These are phyloP conservation scores for Mungos mungo DNA, from an alignment of 2,113 vertebrate genomes.

Conservation along the genomic window DNA sequence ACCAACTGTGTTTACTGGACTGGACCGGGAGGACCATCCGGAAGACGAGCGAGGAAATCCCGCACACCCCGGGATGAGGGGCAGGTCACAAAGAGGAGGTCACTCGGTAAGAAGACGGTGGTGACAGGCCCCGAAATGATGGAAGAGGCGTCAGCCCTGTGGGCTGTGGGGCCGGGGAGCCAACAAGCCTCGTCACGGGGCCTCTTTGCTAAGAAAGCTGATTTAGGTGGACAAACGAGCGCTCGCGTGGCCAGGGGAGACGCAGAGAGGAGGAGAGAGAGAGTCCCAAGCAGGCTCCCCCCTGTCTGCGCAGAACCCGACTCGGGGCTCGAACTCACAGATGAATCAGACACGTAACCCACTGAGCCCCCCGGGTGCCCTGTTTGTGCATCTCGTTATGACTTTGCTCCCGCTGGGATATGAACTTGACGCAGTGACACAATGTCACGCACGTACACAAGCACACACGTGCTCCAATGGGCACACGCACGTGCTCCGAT, in stretches of 20 bases:
- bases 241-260: rapidly evolving
- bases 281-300: too few species aligned
- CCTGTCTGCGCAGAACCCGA: too few species aligned
- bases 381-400: too few species aligned
- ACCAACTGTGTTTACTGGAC: not conserved
- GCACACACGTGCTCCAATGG: rapidly evolving
- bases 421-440: too few species aligned
- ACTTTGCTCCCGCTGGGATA: not conserved
- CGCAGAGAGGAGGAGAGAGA: too few species aligned
- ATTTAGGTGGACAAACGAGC: too few species aligned
- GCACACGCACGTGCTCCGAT: rapidly evolving
- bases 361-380: too few species aligned
- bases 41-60: too few species aligned
- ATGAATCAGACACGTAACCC: too few species aligned
- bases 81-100: not conserved
- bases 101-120: rapidly evolving
- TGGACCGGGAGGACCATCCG: not conserved
- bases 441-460: rapidly evolving
- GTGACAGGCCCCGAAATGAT: rapidly evolving
- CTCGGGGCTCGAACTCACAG: too few species aligned
- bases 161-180: rapidly evolving
- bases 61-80: not conserved
- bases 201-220: too few species aligned
- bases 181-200: not conserved
- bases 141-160: too few species aligned